These are phyloP conservation scores for Meiosimyza platycephala DNA, from an alignment of 2,888 invertebrate genomes.

Conservation along the genomic window DNA sequence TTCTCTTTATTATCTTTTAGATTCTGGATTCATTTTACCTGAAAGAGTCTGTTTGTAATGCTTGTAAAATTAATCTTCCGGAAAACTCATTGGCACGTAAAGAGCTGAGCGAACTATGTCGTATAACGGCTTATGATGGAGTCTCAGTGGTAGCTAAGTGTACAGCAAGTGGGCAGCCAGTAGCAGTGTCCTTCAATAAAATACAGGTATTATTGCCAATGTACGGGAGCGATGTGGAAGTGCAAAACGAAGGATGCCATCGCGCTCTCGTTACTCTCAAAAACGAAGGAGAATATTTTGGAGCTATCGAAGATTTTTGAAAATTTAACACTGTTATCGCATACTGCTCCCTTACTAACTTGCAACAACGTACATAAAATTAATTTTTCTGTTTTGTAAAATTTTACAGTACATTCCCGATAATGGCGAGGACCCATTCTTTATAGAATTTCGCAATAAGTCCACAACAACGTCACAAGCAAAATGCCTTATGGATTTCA, in stretches of 20 bases:
- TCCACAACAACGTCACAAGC: conserved; percentile 72
- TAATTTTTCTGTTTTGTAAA: not conserved
- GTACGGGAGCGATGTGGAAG: too few species aligned
- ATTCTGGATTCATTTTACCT: conserved; percentile 69
- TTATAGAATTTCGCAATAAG: conserved; percentile 59
- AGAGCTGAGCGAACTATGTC: conserved; percentile 73
- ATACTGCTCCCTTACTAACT: not conserved
- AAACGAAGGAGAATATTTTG: not conserved
- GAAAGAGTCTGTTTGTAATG: conserved; percentile 73
- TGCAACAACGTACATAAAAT: not conserved
- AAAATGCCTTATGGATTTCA: conserved; percentile 72
- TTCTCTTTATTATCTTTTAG: conserved; percentile 57
- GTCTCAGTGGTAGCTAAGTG: conserved; percentile 74
- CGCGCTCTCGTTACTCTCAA: too few species aligned
- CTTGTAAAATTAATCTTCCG: conserved; percentile 70
- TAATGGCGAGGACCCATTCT: conserved; percentile 56
- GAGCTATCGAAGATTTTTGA: not conserved
- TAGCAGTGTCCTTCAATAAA: conserved; percentile 76
- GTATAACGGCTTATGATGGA: conserved; percentile 73
- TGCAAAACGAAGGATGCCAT: not conserved
- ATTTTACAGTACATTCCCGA: conserved; percentile 52
- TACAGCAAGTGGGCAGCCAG: conserved; percentile 70
- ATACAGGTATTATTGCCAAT: conserved; percentile 69
- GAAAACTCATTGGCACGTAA: conserved; percentile 70
- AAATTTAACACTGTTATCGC: not conserved